Percentiles rank a stretch among this genome's conserved stretches.
These are phyloP conservation scores for Gortyna flavago DNA, from an alignment of 2,888 invertebrate genomes.

Conservation along the genomic window DNA sequence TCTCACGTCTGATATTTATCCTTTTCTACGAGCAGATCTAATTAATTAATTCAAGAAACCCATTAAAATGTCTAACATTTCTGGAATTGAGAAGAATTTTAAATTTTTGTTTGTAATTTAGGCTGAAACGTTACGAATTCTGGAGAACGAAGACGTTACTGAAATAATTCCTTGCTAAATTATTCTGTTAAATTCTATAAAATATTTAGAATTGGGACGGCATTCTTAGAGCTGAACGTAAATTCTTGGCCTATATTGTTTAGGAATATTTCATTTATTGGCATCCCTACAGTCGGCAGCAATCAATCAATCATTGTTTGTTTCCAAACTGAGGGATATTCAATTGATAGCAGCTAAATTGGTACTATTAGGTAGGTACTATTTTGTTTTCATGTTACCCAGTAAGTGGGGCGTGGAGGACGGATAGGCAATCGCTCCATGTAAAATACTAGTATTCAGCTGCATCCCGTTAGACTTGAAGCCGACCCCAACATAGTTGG, in stretches of 20 bases:
- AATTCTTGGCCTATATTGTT: slow-evolving; percentile 13
- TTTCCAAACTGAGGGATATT: not conserved
- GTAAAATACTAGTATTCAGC: not conserved
- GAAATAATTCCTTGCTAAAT: slow-evolving; percentile 46
- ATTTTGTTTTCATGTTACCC: not conserved
- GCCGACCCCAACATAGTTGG: not conserved
- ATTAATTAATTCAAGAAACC: slow-evolving; percentile 45
- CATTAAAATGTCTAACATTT: slow-evolving; percentile 33
- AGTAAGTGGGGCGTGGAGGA: not conserved
- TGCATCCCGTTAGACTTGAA: not conserved
- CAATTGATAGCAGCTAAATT: no score
- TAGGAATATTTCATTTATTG: slow-evolving; percentile 39
- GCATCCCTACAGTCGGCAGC: not conserved
- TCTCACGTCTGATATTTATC: not conserved
- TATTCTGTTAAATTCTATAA: slow-evolving; percentile 34
- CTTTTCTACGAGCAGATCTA: slow-evolving; percentile 24
- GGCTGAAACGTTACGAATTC: slow-evolving; percentile 43
- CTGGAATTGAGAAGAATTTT: slow-evolving; percentile 47
- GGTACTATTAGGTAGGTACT: not conserved
- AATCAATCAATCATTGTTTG: slow-evolving; percentile 12
- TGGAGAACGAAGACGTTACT: slow-evolving; percentile 15
- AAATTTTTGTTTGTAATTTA: slow-evolving; percentile 34
- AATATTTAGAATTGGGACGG: slow-evolving; percentile 31
- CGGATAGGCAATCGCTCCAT: not conserved
- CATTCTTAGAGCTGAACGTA: not conserved